These are phyloP conservation scores for Tetraneura akinire DNA, from an alignment of 1,140 invertebrate genomes.

Conservation along the genomic window DNA sequence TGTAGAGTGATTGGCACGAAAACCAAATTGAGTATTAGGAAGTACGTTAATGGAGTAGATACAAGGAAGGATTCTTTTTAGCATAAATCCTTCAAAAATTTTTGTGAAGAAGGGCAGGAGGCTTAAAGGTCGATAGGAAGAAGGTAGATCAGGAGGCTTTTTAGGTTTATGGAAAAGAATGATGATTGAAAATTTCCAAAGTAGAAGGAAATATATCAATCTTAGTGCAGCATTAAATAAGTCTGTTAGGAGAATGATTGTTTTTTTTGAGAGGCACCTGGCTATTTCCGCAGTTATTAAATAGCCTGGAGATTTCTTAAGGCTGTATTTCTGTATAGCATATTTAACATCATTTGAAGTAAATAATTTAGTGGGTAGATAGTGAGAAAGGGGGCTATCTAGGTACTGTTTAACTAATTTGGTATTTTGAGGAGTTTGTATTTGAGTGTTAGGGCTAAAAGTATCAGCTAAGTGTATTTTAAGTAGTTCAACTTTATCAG, in stretches of 20 bases:
- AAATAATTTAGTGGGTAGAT: background rate
- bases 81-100: slow-evolving; percentile 53
- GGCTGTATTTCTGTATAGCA: slow-evolving; percentile 11
- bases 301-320: slow-evolving; percentile 49
- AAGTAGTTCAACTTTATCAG: background rate
- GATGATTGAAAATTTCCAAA: slow-evolving; percentile 58
- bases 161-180: slow-evolving; percentile 57
- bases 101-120: slow-evolving; percentile 56
- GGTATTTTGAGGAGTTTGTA: background rate
- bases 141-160: slow-evolving; percentile 55
- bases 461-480: background rate
- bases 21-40: slow-evolving; percentile 52
- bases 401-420: background rate
- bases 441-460: background rate
- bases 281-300: slow-evolving; percentile 39
- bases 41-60: slow-evolving; percentile 28
- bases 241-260: slow-evolving; percentile 34
- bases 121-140: slow-evolving; percentile 33
- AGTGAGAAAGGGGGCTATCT: background rate
- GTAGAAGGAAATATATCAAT: slow-evolving; percentile 29
- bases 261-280: slow-evolving; percentile 35
- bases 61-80: slow-evolving; percentile 52
- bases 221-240: slow-evolving; percentile 44
- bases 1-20: slow-evolving; percentile 33
- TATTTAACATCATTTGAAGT: background rate